Percentiles rank a stretch among this genome's conserved stretches.
phyloP scores from a whole-genome alignment of 2,797 vertebrate species.

The Apodemus agrarius region DNA sequence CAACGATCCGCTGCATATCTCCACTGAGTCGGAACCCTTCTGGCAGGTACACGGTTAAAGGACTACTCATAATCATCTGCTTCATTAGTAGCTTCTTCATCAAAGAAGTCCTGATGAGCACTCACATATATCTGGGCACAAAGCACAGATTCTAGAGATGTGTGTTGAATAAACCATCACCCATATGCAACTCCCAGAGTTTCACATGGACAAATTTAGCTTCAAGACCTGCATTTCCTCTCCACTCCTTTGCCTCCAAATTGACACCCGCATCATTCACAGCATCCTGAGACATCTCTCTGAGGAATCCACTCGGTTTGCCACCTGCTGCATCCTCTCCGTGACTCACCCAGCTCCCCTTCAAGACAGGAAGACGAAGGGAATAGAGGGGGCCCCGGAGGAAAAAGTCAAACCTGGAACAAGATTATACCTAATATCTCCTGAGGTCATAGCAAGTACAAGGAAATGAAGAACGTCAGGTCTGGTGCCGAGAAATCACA shows the following conservation, averaged over 20 bases:
- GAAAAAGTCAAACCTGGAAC: constrained; percentile 67
- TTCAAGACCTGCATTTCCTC: constrained; percentile 76
- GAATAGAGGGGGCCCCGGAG: constrained; percentile 67
- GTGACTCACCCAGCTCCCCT: constrained; percentile 84
- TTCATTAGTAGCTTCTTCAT: constrained; percentile 23
- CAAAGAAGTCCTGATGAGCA: background rate
- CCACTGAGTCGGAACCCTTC: constrained; percentile 10
- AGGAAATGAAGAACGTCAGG: constrained; percentile 67
- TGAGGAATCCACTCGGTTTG: constrained; percentile 84
- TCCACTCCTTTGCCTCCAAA: constrained; percentile 77
- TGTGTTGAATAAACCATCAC: constrained; percentile 42
- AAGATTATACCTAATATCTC: constrained; percentile 69
- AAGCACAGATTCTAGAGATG: constrained; percentile 54
- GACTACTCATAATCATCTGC: background rate
- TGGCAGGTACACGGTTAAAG: constrained; percentile 11
- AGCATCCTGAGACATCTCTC: constrained; percentile 83
- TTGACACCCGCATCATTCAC: constrained; percentile 85
- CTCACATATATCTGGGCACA: constrained; percentile 1
- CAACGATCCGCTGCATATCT: background rate
- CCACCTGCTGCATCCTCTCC: constrained; percentile 80
- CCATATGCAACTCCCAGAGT: background rate
- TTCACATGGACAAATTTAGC: constrained; percentile 68
- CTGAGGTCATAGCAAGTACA: constrained; percentile 75
- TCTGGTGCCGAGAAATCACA: constrained; percentile 47
- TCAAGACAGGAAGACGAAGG: constrained; percentile 75